phyloP scores from a whole-genome alignment of 2,888 invertebrate genomes.

The Tetheella fluctuosa region DNA sequence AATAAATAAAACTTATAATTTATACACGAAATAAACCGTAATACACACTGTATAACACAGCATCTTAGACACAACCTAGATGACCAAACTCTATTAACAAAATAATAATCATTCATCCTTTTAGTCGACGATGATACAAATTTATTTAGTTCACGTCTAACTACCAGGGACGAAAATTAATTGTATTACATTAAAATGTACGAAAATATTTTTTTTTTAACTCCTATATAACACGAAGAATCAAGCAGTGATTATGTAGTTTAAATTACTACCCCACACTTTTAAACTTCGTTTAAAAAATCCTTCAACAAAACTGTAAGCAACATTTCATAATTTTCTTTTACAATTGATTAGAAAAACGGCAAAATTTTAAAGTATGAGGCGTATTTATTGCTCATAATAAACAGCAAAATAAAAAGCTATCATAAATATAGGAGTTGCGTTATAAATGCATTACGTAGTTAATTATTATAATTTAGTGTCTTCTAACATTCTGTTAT shows the following conservation, averaged over 20 bases:
- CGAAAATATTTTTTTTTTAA: slow-evolving; percentile 36
- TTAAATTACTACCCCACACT: not conserved
- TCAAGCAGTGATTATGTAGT: slow-evolving; percentile 37
- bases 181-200: slow-evolving; percentile 28
- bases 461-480: slow-evolving; percentile 56
- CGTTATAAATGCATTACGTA: slow-evolving; percentile 75
- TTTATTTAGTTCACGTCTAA: slow-evolving; percentile 11
- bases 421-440: slow-evolving; percentile 49
- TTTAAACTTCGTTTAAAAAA: not conserved
- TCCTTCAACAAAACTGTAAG: not conserved
- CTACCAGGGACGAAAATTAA: slow-evolving; percentile 4
- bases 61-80: slow-evolving; percentile 67
- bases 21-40: slow-evolving; percentile 43
- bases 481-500: slow-evolving; percentile 43
- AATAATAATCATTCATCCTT: not conserved
- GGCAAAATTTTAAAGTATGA: not conserved
- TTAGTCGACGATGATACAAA: not conserved
- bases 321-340: not conserved
- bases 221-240: slow-evolving; percentile 24
- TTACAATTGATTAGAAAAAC: not conserved
- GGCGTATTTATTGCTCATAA: slow-evolving; percentile 3
- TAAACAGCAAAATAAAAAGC: slow-evolving; percentile 30
- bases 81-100: slow-evolving; percentile 28
- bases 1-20: slow-evolving; percentile 70
- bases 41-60: slow-evolving; percentile 50